Evolutionary conservation across 1,140 invertebrate genomes (phyloP).

Genomic region (Forficula auricularia): DNA sequence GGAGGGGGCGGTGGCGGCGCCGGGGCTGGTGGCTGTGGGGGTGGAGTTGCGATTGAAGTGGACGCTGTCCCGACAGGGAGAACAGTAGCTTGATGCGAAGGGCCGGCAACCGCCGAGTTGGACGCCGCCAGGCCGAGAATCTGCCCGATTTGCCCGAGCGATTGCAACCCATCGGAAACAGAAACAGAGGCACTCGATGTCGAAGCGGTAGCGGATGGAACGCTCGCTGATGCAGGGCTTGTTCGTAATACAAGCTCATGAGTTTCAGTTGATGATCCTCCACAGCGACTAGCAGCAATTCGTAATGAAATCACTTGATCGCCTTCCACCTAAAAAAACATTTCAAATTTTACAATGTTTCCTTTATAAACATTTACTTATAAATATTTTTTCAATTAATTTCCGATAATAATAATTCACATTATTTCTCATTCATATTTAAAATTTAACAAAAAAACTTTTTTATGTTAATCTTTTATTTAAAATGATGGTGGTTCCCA

Average conservation of each 20-base stretch:
- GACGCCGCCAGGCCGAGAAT: neutral
- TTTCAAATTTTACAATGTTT: too few species aligned
- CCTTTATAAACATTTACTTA: too few species aligned
- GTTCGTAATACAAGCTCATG: conserved; percentile 58
- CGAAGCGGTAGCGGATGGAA: too few species aligned
- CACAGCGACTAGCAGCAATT: conserved; percentile 53
- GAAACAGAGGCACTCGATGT: conserved; percentile 17
- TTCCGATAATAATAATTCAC: too few species aligned
- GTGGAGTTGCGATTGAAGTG: neutral
- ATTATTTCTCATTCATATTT: too few species aligned
- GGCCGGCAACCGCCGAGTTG: neutral
- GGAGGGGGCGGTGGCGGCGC: neutral
- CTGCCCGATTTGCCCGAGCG: conserved; percentile 12
- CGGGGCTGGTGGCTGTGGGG: neutral
- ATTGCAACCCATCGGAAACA: conserved; percentile 26
- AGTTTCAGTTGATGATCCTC: conserved; percentile 27
- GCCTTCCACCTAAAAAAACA: conserved; percentile 59
- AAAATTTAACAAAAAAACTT: too few species aligned
- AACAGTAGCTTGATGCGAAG: too few species aligned
- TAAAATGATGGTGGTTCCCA: too few species aligned
- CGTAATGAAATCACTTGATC: conserved; percentile 82
- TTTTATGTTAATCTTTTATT: too few species aligned
- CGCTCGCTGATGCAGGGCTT: conserved; percentile 28
- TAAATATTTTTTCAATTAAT: too few species aligned
- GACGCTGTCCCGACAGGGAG: too few species aligned